phyloP scores from a whole-genome alignment of 2,888 invertebrate species.

The Timema podura region DNA sequence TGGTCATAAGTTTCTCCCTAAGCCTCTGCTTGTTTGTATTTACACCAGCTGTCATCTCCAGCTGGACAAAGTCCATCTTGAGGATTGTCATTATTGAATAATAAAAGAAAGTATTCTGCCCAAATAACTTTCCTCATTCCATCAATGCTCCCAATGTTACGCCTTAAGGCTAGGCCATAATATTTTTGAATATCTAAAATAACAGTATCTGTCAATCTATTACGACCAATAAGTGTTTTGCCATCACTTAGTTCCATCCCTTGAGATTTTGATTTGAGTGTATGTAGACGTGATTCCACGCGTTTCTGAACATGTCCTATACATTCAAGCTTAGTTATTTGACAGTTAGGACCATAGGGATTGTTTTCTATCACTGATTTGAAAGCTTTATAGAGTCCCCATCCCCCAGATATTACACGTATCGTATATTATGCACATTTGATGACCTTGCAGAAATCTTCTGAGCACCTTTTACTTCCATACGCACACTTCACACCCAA shows the following conservation, averaged over 20 bases:
- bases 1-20: too few species aligned
- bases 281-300: background rate
- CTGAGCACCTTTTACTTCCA: background rate
- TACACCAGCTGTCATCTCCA: background rate
- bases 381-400: conserved; percentile 7
- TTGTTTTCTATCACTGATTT: background rate
- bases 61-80: too few species aligned
- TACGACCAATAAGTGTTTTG: background rate
- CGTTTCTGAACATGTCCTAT: conserved; percentile 12
- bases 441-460: conserved; percentile 8
- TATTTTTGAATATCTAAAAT: conserved; percentile 10
- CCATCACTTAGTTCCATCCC: too few species aligned
- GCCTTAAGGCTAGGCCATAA: conserved; percentile 17
- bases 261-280: background rate
- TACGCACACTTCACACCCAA: too few species aligned
- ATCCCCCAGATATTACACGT: conserved; percentile 7
- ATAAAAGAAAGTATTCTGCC: too few species aligned
- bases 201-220: background rate
- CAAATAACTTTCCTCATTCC: too few species aligned
- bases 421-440: background rate
- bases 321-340: too few species aligned
- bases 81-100: too few species aligned
- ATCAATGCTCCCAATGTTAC: background rate
- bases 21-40: too few species aligned
- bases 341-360: conserved; percentile 5